Conservation (phyloP, 2,797 vertebrate species). For the Garrulus glandarius region DNA sequence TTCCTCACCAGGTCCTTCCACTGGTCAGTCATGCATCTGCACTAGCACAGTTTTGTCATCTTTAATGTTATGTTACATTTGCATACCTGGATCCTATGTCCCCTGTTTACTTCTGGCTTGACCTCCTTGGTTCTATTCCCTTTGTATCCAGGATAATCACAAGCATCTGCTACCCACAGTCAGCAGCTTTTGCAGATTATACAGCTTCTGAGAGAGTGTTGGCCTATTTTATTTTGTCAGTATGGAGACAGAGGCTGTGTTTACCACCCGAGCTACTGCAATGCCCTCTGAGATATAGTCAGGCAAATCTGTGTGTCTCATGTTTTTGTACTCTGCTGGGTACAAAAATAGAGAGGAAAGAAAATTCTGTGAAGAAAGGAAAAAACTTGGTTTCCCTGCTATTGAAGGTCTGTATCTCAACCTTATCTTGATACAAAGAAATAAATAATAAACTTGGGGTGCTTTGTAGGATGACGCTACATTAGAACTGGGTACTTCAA, state of each 20-base stretch:
- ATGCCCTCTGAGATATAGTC: not conserved
- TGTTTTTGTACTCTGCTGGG: not conserved
- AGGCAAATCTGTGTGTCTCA: not conserved
- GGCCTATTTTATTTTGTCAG: slow-evolving; percentile 37
- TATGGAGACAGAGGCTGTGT: not conserved
- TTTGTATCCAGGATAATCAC: not conserved
- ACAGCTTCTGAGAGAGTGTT: not conserved
- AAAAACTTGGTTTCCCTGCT: not conserved
- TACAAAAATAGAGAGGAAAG: not conserved
- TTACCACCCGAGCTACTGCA: not conserved
- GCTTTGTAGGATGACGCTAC: not conserved
- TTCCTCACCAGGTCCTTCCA: not conserved
- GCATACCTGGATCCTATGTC: not conserved
- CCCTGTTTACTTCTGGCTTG: not conserved
- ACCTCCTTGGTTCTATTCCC: not conserved
- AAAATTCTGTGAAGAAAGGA: not conserved
- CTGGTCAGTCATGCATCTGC: not conserved
- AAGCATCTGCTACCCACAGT: not conserved
- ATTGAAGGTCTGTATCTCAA: not conserved
- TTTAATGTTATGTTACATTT: not conserved
- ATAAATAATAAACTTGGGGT: not conserved
- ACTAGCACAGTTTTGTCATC: not conserved
- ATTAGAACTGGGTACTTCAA: not conserved
- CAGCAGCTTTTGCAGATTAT: slow-evolving; percentile 8
- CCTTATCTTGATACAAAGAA: not conserved